Conservation (phyloP, 30 jellyfish, hydroid and myxozoan species). For the Hydractinia echinata region DNA sequence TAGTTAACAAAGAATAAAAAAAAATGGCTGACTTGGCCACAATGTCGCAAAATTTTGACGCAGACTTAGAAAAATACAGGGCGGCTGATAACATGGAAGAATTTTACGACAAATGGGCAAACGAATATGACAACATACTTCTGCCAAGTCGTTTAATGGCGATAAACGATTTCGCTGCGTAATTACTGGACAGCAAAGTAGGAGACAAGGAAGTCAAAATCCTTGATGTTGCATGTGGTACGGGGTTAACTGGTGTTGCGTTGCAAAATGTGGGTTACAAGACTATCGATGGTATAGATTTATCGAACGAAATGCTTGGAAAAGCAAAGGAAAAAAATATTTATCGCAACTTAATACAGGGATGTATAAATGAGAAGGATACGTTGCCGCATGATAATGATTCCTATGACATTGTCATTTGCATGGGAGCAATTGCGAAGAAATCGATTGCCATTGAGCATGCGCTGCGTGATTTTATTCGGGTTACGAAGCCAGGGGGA, state of each 20-base stretch:
- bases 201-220: neutral
- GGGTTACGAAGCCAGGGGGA: conserved; percentile 12
- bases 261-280: conserved; percentile 1
- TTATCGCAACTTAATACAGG: neutral
- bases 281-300: conserved; percentile 12
- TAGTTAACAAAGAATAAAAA: neutral
- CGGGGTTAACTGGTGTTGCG: conserved; percentile 9
- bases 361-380: neutral
- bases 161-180: neutral
- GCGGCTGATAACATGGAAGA: neutral
- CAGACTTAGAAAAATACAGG: neutral
- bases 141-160: neutral
- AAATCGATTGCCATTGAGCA: neutral
- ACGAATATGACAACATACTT: neutral
- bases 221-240: conserved; percentile 23
- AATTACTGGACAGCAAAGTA: neutral
- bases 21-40: neutral
- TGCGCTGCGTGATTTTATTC: neutral
- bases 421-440: neutral
- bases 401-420: conserved; percentile 4
- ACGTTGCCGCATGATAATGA: neutral
- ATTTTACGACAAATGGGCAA: conserved; percentile 11
- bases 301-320: conserved; percentile 9
- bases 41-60: neutral
- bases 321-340: neutral